Conservation (phyloP, 2,797 vertebrate genomes). For the Anomalospiza imberbis region DNA sequence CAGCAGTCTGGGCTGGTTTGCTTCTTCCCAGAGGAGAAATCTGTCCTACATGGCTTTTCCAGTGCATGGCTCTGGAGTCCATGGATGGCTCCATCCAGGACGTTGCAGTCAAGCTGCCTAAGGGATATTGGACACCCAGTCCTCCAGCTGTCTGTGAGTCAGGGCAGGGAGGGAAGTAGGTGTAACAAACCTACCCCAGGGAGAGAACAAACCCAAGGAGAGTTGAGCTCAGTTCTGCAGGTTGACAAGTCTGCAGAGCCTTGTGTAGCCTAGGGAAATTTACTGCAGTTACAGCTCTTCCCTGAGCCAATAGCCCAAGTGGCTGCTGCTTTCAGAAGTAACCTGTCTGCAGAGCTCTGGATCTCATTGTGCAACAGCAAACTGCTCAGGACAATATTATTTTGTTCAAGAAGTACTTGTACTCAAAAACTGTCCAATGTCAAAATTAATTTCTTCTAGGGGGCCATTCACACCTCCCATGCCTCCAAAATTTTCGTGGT, state of each 20-base stretch:
- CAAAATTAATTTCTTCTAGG: background rate
- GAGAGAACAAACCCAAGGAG: background rate
- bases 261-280: background rate
- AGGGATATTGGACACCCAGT: background rate
- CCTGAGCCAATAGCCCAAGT: background rate
- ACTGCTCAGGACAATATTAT: background rate
- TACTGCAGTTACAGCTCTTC: background rate
- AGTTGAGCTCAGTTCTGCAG: background rate
- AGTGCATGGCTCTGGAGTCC: background rate
- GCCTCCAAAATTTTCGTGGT: background rate
- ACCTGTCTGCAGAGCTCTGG: background rate
- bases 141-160: background rate
- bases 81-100: background rate
- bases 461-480: background rate
- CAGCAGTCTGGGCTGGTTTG: background rate
- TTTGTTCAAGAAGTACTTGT: background rate
- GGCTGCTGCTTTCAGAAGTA: background rate
- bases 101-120: background rate
- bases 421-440: background rate
- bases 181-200: rapidly evolving
- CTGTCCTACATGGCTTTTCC: background rate
- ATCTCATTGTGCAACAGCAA: background rate
- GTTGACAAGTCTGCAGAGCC: background rate
- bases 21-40: background rate
- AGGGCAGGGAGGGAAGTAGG: background rate